phyloP scores from a whole-genome alignment of 2,797 vertebrate species.

The Galagoides demidoff region DNA sequence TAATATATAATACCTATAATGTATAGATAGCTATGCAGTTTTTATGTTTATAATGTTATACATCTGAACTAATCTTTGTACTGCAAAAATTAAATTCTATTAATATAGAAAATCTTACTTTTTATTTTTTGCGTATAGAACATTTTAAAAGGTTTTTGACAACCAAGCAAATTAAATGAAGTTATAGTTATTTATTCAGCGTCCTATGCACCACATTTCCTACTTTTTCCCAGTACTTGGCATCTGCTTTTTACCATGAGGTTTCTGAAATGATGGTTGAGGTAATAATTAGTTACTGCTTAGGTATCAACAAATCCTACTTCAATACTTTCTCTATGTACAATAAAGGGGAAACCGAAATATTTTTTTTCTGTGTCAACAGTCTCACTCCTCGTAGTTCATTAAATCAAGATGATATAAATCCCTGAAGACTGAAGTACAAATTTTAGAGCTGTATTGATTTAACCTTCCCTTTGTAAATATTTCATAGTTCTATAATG shows the following conservation, averaged over 20 bases:
- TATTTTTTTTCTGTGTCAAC: slow-evolving; percentile 83
- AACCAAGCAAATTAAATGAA: slow-evolving; percentile 39
- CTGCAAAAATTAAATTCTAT: slow-evolving; percentile 11
- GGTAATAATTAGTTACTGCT: slow-evolving; percentile 82
- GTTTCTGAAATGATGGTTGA: slow-evolving; percentile 74
- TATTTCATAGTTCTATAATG: slow-evolving; percentile 86
- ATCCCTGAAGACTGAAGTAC: slow-evolving; percentile 83
- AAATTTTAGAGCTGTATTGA: slow-evolving; percentile 88
- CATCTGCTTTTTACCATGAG: slow-evolving; percentile 72
- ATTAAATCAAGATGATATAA: slow-evolving; percentile 88
- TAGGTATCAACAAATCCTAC: slow-evolving; percentile 78
- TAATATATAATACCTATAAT: not conserved
- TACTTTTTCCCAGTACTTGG: slow-evolving; percentile 12
- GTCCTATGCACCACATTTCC: slow-evolving; percentile 12
- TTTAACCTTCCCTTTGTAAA: slow-evolving; percentile 89
- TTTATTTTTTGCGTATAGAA: not conserved
- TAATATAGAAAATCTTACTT: not conserved
- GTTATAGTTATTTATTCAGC: not conserved
- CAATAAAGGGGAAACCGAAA: slow-evolving; percentile 74
- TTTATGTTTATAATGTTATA: not conserved
- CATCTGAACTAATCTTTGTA: not conserved
- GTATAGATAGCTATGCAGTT: not conserved
- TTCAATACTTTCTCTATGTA: slow-evolving; percentile 78
- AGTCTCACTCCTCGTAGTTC: slow-evolving; percentile 84
- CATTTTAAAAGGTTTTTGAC: not conserved